Base-by-base conservation (phyloP, 2,888 invertebrate species). In the Andrena marginata region DNA sequence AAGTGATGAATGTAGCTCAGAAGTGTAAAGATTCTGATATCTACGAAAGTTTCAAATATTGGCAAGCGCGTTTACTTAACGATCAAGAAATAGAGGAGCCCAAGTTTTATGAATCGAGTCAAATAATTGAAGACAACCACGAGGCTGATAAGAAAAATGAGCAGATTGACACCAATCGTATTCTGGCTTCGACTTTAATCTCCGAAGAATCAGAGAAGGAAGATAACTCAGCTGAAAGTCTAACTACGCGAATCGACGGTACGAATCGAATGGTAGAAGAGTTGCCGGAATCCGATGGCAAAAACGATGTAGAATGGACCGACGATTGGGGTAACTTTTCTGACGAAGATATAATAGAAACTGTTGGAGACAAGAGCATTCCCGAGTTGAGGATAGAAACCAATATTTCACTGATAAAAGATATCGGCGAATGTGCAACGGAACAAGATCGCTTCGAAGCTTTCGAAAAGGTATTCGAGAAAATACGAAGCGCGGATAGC, bases 281-380 rank as follows among this genome's bases (percentile, higher is more conserved):
- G 16, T 59, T 63, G 49, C 49, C 31, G 26, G 64, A 68, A 62
- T 26, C 64, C 3, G 63, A 64, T n/a, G 51, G 73, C 35, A 77
- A 79, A 69, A 65, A 77, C 48, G 64, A 82, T 35, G 13, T 75
- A 23, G 82, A 89, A 69, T 92, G 89, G 92, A 90, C 87, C 48
- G 91, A 93, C 23, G 90, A 91, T 48, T 93, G 93, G 93, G 92
- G 87, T 5, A 91, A 92, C 84, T 91, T 92, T 83, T 90, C 91
- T n/a, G 91, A 92, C 56, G 87, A 86, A 33, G 80, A 85, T 64
- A 69, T 85, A 6, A 80, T 84, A 62, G 86, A 87, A 64, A 79
- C 79, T 20, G 59, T 67, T 10, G 71, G 65, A 0, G 82, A 79
- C 23, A 74, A 59, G 54, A 62, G 54, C 51, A 54, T 54, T 62